These are phyloP conservation scores for Alexandromys fortis DNA, from an alignment of 2,113 vertebrate species.

Conservation along the genomic window DNA sequence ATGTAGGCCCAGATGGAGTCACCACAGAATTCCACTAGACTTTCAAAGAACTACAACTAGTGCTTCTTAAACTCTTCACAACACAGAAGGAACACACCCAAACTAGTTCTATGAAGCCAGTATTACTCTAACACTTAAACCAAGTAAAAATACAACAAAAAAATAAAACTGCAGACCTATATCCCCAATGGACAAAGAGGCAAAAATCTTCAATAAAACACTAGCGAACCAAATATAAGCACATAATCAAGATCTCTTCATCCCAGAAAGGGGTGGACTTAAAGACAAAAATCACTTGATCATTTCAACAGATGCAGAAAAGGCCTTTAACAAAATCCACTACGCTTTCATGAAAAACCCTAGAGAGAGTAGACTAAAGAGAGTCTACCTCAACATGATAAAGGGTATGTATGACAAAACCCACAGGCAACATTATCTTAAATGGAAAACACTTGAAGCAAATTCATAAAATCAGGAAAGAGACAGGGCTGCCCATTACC, in stretches of 20 bases:
- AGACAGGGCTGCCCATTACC: background rate
- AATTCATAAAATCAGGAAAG: background rate
- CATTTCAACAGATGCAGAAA: background rate
- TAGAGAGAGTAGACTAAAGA: background rate
- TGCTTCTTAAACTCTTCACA: background rate
- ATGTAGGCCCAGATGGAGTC: background rate
- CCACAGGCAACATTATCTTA: background rate
- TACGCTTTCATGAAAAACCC: background rate
- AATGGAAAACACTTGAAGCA: background rate
- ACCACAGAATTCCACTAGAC: slow-evolving; percentile 13
- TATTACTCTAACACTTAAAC: background rate
- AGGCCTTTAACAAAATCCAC: background rate
- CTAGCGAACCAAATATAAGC: background rate
- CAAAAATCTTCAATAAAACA: background rate
- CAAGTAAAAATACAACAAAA: slow-evolving; percentile 15
- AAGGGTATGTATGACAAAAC: background rate
- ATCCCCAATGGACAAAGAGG: background rate
- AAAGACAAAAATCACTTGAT: background rate
- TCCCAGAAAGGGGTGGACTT: background rate
- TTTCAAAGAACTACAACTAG: background rate
- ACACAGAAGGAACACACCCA: background rate
- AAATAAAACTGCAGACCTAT: background rate
- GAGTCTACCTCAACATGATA: background rate
- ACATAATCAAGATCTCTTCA: background rate
- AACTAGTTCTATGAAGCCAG: background rate